Base-by-base conservation (phyloP, 2,113 vertebrate genomes). In the Spilogale gracilis region DNA sequence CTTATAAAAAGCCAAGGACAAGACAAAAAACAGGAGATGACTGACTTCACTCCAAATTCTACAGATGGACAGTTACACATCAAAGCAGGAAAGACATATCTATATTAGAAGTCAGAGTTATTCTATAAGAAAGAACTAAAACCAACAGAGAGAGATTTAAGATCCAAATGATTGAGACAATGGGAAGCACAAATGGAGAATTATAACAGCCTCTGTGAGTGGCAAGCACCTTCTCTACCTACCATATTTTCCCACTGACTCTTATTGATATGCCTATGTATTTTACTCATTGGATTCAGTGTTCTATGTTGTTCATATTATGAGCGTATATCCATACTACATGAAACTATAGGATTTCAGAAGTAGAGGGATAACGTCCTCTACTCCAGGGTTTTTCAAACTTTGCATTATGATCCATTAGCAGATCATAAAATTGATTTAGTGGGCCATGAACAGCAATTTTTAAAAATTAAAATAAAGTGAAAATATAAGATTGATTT, bases 381-480 rank as follows among this genome's bases (percentile, higher is more conserved):
- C 63, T 81, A 71, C 32, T 52, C 8, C 23, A 73, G 20, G 48
- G 27, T 45, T 88, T 73, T 94, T 89, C 63, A 71, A 50, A 52
- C 8, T 60, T 71, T 43, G 11, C 0, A 1, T 73, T 21, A 71
- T 61, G 54, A 61, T 23, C 38, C 43, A 80, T 60, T 69, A 88
- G 27, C 81, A 23, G 32, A 71, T 60, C 52, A 81, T 81, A 89
- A 81, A 89, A 73, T 73, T 94, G 71, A 81, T 43, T 89, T 73
- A 82, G 65, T 82, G 65, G 8, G 45, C 18, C 48, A 89, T 52
- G 54, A 61, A 45, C 12, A 82, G 30, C 18, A 74, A 74, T 54
- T 71, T 58, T 54, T 12, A 82, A 89, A 94, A 94, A 73, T 17
- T 23, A 82, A 94, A 89, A 60, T 94, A 80, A 69, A 88, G 58